These are phyloP conservation scores for Druon quercuslanigerum DNA, from an alignment of 1,140 invertebrate species.

Conservation along the genomic window DNA sequence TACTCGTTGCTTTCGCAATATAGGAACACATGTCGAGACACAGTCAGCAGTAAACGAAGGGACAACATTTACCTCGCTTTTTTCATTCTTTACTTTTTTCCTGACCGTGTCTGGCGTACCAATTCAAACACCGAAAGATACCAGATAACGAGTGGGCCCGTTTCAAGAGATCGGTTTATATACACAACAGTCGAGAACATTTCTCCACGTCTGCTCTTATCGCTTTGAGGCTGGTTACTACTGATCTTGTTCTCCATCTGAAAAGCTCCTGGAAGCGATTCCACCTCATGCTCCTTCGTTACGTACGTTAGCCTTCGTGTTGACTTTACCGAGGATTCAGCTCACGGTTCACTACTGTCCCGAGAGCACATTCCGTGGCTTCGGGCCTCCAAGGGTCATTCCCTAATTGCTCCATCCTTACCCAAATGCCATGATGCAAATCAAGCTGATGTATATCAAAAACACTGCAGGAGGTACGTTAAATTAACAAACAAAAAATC, in stretches of 20 bases:
- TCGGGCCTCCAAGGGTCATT: background rate
- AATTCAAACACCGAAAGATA: constrained; percentile 47
- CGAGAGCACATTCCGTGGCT: constrained; percentile 8
- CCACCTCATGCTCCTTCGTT: constrained; percentile 32
- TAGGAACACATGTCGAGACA: constrained; percentile 26
- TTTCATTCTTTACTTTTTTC: constrained; percentile 23
- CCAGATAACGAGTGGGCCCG: constrained; percentile 51
- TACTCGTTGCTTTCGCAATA: background rate
- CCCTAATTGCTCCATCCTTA: constrained; percentile 23
- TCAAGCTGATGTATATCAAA: background rate
- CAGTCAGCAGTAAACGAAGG: constrained; percentile 3
- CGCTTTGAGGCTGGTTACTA: constrained; percentile 36
- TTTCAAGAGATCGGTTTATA: constrained; percentile 50
- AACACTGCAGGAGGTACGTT: background rate
- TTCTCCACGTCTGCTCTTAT: constrained; percentile 48
- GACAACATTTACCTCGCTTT: background rate
- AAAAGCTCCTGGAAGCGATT: constrained; percentile 41
- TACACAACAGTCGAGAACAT: constrained; percentile 42
- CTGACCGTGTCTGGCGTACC: constrained; percentile 41
- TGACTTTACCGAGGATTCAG: constrained; percentile 18
- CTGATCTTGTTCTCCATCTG: constrained; percentile 37
- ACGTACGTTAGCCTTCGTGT: background rate
- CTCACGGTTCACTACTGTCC: constrained; percentile 15
- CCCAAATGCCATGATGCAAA: constrained; percentile 5
- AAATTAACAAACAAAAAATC: no score